Percentiles rank a stretch among this genome's conserved stretches.
Evolutionary conservation across 2,113 vertebrate species (phyloP).

Genomic region (Amazona guildingii): DNA sequence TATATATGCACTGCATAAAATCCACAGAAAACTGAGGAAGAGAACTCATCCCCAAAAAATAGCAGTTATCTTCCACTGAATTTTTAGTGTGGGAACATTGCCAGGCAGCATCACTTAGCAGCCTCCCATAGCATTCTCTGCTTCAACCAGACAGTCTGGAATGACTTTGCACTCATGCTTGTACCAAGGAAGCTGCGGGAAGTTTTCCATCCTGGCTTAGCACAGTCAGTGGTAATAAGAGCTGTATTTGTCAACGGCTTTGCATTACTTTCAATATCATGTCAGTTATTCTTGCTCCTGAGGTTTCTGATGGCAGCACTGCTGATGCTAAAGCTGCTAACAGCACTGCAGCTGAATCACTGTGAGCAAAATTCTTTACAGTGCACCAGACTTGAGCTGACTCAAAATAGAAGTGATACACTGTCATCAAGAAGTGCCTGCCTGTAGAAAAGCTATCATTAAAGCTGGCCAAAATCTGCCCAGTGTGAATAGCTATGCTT

Average conservation of each 20-base stretch:
- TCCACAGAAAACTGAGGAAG: not conserved
- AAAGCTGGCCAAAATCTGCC: not conserved
- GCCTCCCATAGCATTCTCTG: not conserved
- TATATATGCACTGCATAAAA: not conserved
- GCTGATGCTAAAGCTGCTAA: not conserved
- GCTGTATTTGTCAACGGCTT: slow-evolving; percentile 19
- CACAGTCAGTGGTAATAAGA: not conserved
- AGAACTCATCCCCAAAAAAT: not conserved
- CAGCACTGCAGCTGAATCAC: slow-evolving; percentile 18
- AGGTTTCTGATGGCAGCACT: slow-evolving; percentile 35
- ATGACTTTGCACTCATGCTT: slow-evolving; percentile 9
- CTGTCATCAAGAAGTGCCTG: not conserved
- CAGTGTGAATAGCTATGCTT: not conserved
- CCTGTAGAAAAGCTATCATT: not conserved
- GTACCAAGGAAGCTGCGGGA: not conserved
- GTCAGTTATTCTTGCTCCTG: not conserved
- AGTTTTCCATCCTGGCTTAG: not conserved
- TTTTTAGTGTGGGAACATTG: not conserved
- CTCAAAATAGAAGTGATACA: not conserved
- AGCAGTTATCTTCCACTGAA: not conserved
- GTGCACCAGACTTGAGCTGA: not conserved
- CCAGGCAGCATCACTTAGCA: slow-evolving; percentile 24
- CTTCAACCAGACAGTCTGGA: not conserved
- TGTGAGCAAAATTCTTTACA: not conserved
- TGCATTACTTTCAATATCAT: not conserved